These are phyloP conservation scores for Lepidochrysops patricia DNA, from an alignment of 2,888 invertebrate genomes.

Conservation along the genomic window DNA sequence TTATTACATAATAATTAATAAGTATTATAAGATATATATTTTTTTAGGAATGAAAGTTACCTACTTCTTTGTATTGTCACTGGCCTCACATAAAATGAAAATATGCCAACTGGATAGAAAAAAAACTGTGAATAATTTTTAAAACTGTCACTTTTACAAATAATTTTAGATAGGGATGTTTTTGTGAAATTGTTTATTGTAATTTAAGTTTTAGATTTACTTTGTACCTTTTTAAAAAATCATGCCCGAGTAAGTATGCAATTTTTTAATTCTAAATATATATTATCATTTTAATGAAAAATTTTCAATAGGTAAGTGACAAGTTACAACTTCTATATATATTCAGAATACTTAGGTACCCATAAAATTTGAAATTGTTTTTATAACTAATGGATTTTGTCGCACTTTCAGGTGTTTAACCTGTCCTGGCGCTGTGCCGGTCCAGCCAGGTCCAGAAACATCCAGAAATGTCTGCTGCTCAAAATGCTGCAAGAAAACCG, in stretches of 20 bases:
- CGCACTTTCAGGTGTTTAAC: constrained; percentile 42
- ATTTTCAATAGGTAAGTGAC: too few relatives aligned
- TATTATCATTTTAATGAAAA: too few relatives aligned
- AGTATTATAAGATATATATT: too few relatives aligned
- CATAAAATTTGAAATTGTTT: too few relatives aligned
- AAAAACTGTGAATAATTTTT: constrained; percentile 14
- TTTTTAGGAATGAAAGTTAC: neutral
- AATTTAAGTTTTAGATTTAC: constrained; percentile 51
- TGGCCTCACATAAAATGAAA: constrained; percentile 9
- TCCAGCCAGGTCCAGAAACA: constrained; percentile 52
- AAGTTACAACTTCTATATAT: too few relatives aligned
- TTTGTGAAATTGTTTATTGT: constrained; percentile 64
- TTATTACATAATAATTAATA: too few relatives aligned
- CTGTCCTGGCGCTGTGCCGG: constrained; percentile 49
- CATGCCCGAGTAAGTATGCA: constrained; percentile 60
- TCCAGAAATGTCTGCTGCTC: constrained; percentile 47
- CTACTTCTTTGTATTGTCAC: neutral
- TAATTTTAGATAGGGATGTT: constrained; percentile 53
- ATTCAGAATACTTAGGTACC: too few relatives aligned
- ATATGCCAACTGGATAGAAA: constrained; percentile 15
- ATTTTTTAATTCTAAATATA: neutral
- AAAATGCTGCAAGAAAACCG: constrained; percentile 55
- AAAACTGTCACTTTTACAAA: constrained; percentile 44
- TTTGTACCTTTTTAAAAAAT: constrained; percentile 42
- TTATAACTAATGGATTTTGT: neutral